phyloP scores from a whole-genome alignment of 2,888 invertebrate species.

The Temnothorax ravouxi region DNA sequence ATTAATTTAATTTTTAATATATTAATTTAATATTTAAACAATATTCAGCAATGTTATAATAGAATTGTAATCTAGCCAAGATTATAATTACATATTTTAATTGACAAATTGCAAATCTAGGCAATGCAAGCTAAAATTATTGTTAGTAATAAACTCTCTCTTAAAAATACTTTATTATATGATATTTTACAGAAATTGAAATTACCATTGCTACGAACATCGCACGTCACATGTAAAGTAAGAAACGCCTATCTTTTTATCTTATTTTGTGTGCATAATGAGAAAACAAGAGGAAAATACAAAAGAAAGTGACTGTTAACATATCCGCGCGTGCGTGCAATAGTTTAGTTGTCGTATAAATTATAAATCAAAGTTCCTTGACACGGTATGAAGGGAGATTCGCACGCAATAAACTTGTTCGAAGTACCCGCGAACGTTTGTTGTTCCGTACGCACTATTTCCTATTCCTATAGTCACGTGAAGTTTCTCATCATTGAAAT shows the following conservation, averaged over 20 bases:
- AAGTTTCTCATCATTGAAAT: conserved; percentile 78
- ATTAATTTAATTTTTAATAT: background rate
- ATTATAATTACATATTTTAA: conserved; percentile 4
- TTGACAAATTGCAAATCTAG: background rate
- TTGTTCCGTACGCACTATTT: conserved; percentile 58
- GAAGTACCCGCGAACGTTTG: conserved; percentile 26
- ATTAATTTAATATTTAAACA: background rate
- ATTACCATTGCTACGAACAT: background rate
- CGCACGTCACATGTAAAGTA: background rate
- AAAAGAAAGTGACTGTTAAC: conserved; percentile 8
- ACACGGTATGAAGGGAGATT: conserved; percentile 12
- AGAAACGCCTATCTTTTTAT: background rate
- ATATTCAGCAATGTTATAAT: background rate
- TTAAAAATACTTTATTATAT: background rate
- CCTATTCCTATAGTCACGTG: conserved; percentile 59
- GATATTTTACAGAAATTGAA: background rate
- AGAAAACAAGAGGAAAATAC: background rate
- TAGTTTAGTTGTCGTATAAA: conserved; percentile 64
- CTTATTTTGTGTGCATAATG: background rate
- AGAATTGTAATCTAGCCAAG: background rate
- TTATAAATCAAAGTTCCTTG: conserved; percentile 62
- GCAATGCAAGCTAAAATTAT: background rate
- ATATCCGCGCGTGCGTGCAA: background rate
- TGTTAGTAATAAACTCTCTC: background rate
- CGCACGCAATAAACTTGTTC: conserved; percentile 10